Evolutionary conservation across 1,140 invertebrate species (phyloP), one percentile per base, ranked within the genome.

Genomic region (Scaptomyza graminum): DNA sequence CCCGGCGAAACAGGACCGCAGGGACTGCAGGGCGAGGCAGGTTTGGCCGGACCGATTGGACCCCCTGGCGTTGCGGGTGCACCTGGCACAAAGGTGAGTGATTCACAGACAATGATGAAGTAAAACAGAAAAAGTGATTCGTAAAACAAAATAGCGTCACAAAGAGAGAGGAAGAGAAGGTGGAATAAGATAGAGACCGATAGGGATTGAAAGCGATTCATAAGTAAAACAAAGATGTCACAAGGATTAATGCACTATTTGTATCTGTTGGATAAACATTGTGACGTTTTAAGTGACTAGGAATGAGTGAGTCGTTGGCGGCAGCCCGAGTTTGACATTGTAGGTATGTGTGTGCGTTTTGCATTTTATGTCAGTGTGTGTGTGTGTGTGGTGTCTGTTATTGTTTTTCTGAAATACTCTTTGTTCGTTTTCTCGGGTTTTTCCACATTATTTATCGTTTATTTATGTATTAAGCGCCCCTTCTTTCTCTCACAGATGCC

Each of bases 51-150:
- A 52, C 77, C 94, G 1, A 92, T 93, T 37, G 96, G 96, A 64
- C 93, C 95, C 3, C 90, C 93, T n/a, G 96, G 96, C 60, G 94
- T 95, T 5, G 90, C 93, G 44, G 96, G 96, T 52, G 94, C 95
- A 8, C 92, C 94, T 15, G 96, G 96, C 69, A 93, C 93, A 16
- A 96, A 95, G 94, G 96, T 97, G 93, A 93, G 89, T 74, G 59
- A 83, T 68, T 65, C 72, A 73, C 28, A 47, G 46, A 59, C 41
- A 62, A 72, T 41, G 37, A 41, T n/a, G 37, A 43, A 59, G 1
- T 6, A 43, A 57, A 54, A 41, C 37, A 52, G 28, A 56, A 55
- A 11, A 22, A 60, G 18, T 56, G 52, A 62, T 34, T 39, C 44
- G 50, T 63, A 28, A n/a, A 13, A 13, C 55, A 34, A 43, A 18